Conservation (phyloP, 2,888 invertebrate species). For the Anticlea derivata region DNA sequence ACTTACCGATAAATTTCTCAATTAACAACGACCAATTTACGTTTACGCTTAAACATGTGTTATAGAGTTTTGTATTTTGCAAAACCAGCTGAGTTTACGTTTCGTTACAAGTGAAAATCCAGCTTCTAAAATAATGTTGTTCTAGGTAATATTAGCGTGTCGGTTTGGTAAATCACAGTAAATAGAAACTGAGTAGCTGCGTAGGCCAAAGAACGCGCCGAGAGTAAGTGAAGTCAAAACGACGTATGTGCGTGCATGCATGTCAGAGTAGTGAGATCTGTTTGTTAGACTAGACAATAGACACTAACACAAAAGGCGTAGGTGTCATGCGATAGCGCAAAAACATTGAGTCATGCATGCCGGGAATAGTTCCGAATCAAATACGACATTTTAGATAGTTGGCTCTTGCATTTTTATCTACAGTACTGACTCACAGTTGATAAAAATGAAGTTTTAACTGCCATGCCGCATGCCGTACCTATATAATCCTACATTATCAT, state of each 20-base stretch:
- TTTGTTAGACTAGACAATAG: slow-evolving; percentile 7
- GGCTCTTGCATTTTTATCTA: not conserved
- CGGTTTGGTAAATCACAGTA: slow-evolving; percentile 62
- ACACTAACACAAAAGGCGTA: slow-evolving; percentile 1
- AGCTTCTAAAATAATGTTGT: slow-evolving; percentile 62
- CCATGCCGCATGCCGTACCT: too few species aligned
- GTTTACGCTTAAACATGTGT: too few species aligned
- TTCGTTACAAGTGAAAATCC: slow-evolving; percentile 39
- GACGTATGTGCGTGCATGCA: not conserved
- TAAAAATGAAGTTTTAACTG: too few species aligned
- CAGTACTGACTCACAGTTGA: too few species aligned
- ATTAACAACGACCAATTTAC: too few species aligned
- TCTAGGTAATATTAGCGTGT: slow-evolving; percentile 61
- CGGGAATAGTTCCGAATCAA: slow-evolving; percentile 2
- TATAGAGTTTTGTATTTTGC: not conserved
- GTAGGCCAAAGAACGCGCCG: slow-evolving; percentile 40
- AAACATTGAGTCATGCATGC: slow-evolving; percentile 12
- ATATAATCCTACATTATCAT: too few species aligned
- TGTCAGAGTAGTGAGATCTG: not conserved
- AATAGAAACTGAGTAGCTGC: slow-evolving; percentile 53
- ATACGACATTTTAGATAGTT: not conserved
- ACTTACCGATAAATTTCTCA: too few species aligned
- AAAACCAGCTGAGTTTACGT: slow-evolving; percentile 25
- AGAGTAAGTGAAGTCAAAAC: not conserved
- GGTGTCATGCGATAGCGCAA: not conserved